Base-by-base conservation (phyloP, 1,140 invertebrate species). In the Carposina sasakii region DNA sequence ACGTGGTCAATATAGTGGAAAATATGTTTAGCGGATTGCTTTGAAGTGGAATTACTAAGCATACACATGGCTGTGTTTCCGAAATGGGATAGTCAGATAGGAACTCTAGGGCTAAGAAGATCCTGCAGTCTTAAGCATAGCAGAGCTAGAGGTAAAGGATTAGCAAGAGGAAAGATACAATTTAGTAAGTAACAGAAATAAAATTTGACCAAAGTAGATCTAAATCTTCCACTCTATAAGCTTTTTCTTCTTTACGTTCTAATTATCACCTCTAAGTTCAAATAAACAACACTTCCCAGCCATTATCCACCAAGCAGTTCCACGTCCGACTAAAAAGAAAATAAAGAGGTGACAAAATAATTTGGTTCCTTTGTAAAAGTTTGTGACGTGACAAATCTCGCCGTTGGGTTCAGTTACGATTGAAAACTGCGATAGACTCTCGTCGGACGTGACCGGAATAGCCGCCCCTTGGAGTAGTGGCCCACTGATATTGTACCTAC, bases 361-460 rank as follows among this genome's bases (percentile, higher is more conserved):
- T 72, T 70, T 63, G 67, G 59, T 68, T 61, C 61, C 69, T 70
- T 75, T 48, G 60, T 65, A 66, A 76, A 75, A 77, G 64, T 78
- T 72, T 61, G 71, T 79, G n/a, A 82, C 76, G 78, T 82, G 78
- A 79, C 76, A 75, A 79, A 77, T 79, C 74, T 76, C 67, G 70
- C 67, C 71, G 67, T 72, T 75, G n/a, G n/a, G n/a, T 76, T 63
- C 58, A 76, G 59, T 66, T 65, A 56, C 71, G 68, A 79, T 82
- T 82, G 76, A 82, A 82, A 82, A 82, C 74, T 79, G 69, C 76
- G 71, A 79, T 79, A 79, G 74, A 77, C 60, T 67, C 60, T 58
- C 59, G 42, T 41, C 43, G 52, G 48, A 76, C 76, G 78, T 82
- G 78, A 66, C 39, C 33, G 51, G 78, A 79, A 77, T 77, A n/a